Conservation (phyloP, 2,113 vertebrate genomes). For the Dryoscopus gambensis region DNA sequence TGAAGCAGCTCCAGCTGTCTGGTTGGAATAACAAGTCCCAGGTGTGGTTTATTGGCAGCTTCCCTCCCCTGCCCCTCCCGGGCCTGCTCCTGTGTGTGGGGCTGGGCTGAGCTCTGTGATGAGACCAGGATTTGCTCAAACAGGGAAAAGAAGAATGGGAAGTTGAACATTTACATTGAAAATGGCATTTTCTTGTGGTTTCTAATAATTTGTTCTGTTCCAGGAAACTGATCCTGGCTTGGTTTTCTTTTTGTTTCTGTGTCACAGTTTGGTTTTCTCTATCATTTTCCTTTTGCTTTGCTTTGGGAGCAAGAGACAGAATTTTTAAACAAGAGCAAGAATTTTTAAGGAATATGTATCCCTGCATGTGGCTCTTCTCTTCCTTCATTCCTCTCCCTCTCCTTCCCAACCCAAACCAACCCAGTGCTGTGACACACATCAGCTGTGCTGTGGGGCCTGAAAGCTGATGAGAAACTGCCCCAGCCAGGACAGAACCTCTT, state of each 20-base stretch:
- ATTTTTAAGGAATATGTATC: neutral
- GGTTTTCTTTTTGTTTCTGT: neutral
- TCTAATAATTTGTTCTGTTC: neutral
- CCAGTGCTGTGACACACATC: neutral
- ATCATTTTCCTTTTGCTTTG: neutral
- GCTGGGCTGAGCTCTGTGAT: neutral
- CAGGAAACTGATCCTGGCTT: neutral
- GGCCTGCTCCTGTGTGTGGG: accelerated
- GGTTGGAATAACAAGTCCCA: neutral
- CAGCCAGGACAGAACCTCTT: neutral
- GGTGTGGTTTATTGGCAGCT: neutral
- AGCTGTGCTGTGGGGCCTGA: neutral
- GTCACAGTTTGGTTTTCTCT: neutral
- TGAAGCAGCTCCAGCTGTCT: neutral
- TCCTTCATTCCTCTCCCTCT: neutral
- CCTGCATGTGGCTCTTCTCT: neutral
- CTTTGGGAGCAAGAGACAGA: neutral
- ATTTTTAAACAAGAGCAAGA: neutral
- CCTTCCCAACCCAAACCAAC: neutral
- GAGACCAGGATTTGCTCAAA: neutral
- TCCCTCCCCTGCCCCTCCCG: neutral
- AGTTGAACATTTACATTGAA: neutral
- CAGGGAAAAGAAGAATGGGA: neutral
- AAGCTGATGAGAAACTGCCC: neutral
- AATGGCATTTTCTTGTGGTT: neutral